Percentiles rank a stretch among this genome's conserved stretches.
Evolutionary conservation across 2,888 invertebrate genomes (phyloP).

Genomic region (Mesochorus sp.): DNA sequence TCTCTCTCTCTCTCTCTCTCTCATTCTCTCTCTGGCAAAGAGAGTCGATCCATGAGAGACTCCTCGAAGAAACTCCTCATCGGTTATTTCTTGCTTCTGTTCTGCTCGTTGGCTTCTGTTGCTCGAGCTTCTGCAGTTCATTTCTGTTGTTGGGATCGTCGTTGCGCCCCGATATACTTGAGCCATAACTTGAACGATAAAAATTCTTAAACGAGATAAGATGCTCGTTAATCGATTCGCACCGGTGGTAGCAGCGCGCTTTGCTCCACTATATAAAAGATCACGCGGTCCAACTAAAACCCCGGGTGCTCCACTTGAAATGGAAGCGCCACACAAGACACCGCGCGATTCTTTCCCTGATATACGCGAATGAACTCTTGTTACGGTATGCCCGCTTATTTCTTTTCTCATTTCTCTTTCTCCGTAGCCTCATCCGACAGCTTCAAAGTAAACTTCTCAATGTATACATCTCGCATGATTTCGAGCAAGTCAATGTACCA

Average conservation of each 20-base stretch:
- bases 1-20: constrained; percentile 34
- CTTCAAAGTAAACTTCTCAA: constrained; percentile 10
- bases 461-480: constrained; percentile 40
- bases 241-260: constrained; percentile 54
- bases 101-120: constrained; percentile 34
- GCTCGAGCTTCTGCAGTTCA: constrained; percentile 32
- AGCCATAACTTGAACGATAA: constrained; percentile 70
- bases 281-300: constrained; percentile 16
- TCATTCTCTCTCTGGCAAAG: constrained; percentile 37
- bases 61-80: constrained; percentile 36
- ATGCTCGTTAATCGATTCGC: constrained; percentile 72
- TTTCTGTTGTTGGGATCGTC: constrained; percentile 37
- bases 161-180: constrained; percentile 64
- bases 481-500: no score
- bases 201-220: constrained; percentile 73
- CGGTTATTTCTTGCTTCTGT: constrained; percentile 56
- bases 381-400: constrained; percentile 1
- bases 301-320: constrained; percentile 54
- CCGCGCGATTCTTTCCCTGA: constrained; percentile 40
- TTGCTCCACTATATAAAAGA: background rate
- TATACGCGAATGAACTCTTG: constrained; percentile 21
- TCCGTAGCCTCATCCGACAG: background rate
- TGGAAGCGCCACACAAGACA: constrained; percentile 59
- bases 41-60: constrained; percentile 48
- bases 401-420: background rate